Base-by-base conservation (phyloP, 53 echinoderm and acorn worm genomes). In the Hippasteria phrygiana region DNA sequence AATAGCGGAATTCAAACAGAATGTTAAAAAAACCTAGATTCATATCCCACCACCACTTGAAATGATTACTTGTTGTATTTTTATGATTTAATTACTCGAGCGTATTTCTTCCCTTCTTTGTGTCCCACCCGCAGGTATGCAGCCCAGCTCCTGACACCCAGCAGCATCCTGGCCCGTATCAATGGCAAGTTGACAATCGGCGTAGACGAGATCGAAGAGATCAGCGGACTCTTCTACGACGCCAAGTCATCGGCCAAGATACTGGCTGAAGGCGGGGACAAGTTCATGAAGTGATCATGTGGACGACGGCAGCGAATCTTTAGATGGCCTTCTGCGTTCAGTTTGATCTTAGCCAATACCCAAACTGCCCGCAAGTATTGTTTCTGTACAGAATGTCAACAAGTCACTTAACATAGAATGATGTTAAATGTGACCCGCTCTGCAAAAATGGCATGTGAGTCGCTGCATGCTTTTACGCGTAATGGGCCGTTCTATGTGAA, bases 221-320 rank as follows among this genome's bases (percentile, higher is more conserved):
- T 99, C 75, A 99, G 93, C 71, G 93, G 94, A 50, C 91, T 99
- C 55, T 99, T 99, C 91, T 99, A 93, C 63, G 99, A 99, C 80
- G 99, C 99, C 53, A 99, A 99, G 78, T 96, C 99, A 37, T 99
- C 99, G 10, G 99, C 99, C 29, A 99, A 99, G 75, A 96, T 99
- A 28, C 87, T 97, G n/a, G 95, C 95, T 43, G 95, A 82, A 9
- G 93, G 89, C 27, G 95, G 83, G 13, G 95, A 99, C 90, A 99
- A 99, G 78, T 99, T 91, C 86, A 99, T 99, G 99, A 99, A 99
- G 88, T 99, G 91, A 92, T 63, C 27, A 22, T 18, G 11, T 16
- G 17, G 24, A 1, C 28, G 75, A 74, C 43, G 2, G 0, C n/a
- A 32, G 16, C 2, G 3, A 22, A 16, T 71, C 20, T 8, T 35